Evolutionary conservation across 2,888 invertebrate genomes (phyloP).

Genomic region (Boloria euphrosyne): DNA sequence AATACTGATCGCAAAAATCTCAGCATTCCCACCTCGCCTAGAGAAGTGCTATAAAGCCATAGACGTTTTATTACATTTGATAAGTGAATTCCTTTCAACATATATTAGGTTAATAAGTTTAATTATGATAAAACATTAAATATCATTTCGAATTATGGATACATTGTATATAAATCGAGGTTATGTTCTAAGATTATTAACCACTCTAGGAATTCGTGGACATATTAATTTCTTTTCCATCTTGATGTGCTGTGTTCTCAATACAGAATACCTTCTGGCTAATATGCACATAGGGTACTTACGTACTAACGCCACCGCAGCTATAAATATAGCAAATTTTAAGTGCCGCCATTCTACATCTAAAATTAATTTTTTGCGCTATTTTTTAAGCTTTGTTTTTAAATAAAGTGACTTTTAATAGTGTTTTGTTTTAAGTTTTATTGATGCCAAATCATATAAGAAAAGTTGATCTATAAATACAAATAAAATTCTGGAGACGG

Average conservation of each 20-base stretch:
- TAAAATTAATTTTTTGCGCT: no score
- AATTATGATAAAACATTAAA: conserved; percentile 39
- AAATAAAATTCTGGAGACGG: no score
- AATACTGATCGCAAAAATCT: not conserved
- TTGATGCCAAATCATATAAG: no score
- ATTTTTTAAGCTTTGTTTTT: no score
- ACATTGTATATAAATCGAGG: conserved; percentile 9
- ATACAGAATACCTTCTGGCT: not conserved
- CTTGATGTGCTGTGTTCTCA: not conserved
- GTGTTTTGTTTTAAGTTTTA: no score
- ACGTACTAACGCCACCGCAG: no score
- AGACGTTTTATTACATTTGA: conserved; percentile 8
- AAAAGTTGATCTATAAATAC: no score
- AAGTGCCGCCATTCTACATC: no score
- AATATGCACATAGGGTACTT: not conserved
- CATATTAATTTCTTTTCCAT: conserved; percentile 17
- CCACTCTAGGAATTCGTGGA: conserved; percentile 11
- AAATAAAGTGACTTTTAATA: no score
- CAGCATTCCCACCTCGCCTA: not conserved
- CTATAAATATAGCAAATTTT: no score
- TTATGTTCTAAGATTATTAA: not conserved
- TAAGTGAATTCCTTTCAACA: conserved; percentile 10
- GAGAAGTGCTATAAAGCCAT: conserved; percentile 20
- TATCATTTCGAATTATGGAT: conserved; percentile 30
- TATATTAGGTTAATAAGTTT: conserved; percentile 35